phyloP scores from a whole-genome alignment of 37 sponge, comb jelly and placozoan species.

The Corticium candelabrum region DNA sequence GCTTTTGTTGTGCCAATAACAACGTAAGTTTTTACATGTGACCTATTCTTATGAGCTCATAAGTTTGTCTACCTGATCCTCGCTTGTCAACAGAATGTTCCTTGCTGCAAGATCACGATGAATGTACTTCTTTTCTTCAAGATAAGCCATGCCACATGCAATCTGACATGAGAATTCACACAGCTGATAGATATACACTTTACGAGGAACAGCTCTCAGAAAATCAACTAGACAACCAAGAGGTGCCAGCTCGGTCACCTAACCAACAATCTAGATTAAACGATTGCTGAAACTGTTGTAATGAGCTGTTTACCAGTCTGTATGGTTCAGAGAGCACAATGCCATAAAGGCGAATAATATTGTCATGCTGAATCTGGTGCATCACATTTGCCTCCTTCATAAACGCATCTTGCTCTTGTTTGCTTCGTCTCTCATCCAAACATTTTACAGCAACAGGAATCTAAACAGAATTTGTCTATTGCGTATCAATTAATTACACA shows the following conservation, averaged over 20 bases:
- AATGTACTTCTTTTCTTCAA: background rate
- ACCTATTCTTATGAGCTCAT: no score
- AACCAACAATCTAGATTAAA: background rate
- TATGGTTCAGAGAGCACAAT: background rate
- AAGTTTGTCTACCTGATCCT: background rate
- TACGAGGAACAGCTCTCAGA: background rate
- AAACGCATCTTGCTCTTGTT: background rate
- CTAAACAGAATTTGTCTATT: background rate
- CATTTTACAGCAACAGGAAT: background rate
- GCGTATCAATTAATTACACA: no score
- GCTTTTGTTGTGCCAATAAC: no score
- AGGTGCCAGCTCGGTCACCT: conserved; percentile 1
- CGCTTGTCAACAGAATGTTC: background rate
- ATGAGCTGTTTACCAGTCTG: background rate
- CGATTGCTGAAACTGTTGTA: background rate
- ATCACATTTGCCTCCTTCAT: background rate
- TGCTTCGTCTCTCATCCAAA: background rate
- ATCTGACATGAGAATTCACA: background rate
- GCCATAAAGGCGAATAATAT: background rate
- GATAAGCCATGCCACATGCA: background rate
- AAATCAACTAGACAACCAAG: background rate
- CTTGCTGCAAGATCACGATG: background rate
- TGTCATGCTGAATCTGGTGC: background rate
- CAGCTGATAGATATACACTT: background rate
- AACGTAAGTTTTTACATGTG: no score